Evolutionary conservation across 2,797 vertebrate species (phyloP).

Genomic region (Spheniscus humboldti): DNA sequence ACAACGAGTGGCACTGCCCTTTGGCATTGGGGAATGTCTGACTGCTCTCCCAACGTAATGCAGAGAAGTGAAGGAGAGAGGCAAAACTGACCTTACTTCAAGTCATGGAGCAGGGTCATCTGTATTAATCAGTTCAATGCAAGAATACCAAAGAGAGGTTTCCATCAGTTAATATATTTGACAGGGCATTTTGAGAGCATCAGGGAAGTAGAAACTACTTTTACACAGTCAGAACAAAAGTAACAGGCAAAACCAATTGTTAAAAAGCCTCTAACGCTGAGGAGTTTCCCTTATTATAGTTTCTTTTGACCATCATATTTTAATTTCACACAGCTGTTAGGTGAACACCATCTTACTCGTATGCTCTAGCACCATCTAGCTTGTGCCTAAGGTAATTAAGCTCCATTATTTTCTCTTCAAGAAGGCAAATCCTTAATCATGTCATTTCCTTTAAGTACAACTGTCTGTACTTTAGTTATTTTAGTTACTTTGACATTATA

Average conservation of each 20-base stretch:
- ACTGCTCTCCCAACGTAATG: neutral
- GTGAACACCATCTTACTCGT: neutral
- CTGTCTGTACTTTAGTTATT: neutral
- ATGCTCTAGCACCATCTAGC: slow-evolving; percentile 61
- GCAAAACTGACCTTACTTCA: neutral
- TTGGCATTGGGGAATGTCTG: neutral
- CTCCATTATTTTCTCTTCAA: neutral
- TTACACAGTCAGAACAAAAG: neutral
- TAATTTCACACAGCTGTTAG: neutral
- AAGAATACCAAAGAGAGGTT: neutral
- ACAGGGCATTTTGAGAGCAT: neutral
- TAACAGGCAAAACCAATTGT: neutral
- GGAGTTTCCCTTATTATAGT: neutral
- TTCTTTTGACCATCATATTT: neutral
- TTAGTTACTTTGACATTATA: neutral
- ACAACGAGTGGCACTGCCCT: neutral
- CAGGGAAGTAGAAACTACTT: neutral
- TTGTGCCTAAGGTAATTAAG: neutral
- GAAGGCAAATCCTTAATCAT: neutral
- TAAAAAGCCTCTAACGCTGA: neutral
- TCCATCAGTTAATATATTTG: neutral
- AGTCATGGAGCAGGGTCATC: neutral
- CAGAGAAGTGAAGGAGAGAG: neutral
- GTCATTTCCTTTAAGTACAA: neutral
- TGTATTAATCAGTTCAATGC: neutral